Evolutionary conservation across 2,113 vertebrate species (phyloP), one percentile per base, ranked within the genome.

Genomic region (Erpornis zantholeuca): DNA sequence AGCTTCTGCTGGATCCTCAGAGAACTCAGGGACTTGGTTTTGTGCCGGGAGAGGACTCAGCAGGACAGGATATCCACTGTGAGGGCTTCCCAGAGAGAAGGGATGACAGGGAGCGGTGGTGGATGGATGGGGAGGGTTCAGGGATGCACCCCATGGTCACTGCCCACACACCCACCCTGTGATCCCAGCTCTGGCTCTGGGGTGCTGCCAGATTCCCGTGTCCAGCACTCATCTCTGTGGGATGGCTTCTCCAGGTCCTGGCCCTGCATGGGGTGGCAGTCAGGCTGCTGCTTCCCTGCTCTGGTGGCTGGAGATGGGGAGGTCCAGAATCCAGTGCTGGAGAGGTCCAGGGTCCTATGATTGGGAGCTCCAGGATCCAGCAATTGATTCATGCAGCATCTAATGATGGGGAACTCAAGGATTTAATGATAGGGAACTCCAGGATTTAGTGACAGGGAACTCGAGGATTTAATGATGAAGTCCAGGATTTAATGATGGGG

Each of bases 221-320:
- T 6, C 47, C 65, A 71, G 13, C 24, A 27, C 4, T 52, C 42
- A 45, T 9, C 86, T 42, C 79, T 2, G 1, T 0, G 14, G 42
- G 24, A 33, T 23, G 29, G 0, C 1, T 6, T 72, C 64, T 31
- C 16, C 1, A 0, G 11, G 20, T 35, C 20, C 52, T 47, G 70
- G n/a, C 18, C 4, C 1, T 0, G 11, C 11, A 7, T 0, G 4
- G n/a, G 54, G 17, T 10, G 27, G 21, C 4, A 3, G 15, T 0
- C 12, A 13, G 31, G 64, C 56, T 60, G 19, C 24, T 40, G 27
- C 35, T 57, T 42, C 29, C 56, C 28, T 1, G 4, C 27, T 75
- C 42, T 6, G 3, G 19, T 1, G 70, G 33, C 23, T 81, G 81
- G 54, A 47, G 19, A 29, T 11, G 33, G 33, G 59, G 9, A 75